These are phyloP conservation scores for Paradoxurus hermaphroditus DNA, from an alignment of 2,113 vertebrate species.

Conservation along the genomic window DNA sequence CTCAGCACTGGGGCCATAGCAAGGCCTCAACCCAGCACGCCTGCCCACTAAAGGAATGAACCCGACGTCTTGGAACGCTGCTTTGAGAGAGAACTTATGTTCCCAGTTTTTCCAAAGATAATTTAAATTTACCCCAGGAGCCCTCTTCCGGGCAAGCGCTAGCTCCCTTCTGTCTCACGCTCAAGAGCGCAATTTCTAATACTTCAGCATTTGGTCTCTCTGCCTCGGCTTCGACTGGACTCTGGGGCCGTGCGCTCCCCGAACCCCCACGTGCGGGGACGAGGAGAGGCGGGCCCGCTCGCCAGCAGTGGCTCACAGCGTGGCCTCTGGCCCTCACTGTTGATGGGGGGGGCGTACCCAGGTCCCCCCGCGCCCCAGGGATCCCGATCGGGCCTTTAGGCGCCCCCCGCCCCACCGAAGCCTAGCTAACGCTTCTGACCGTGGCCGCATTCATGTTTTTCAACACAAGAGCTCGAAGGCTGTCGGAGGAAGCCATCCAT, in stretches of 20 bases:
- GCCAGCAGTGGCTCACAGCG: neutral
- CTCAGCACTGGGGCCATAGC: accelerated
- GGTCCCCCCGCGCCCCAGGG: neutral
- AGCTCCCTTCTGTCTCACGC: neutral
- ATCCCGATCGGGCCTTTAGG: neutral
- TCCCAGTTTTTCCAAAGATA: neutral
- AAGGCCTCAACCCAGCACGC: accelerated
- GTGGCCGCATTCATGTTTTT: accelerated
- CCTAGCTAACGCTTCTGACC: neutral
- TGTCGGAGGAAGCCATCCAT: neutral
- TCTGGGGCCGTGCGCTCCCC: neutral
- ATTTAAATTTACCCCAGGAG: neutral
- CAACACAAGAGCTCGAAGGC: neutral
- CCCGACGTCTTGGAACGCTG: neutral
- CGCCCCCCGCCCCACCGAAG: neutral
- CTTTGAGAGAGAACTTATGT: neutral
- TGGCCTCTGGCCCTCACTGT: neutral
- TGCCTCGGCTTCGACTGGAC: neutral
- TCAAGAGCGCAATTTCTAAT: neutral
- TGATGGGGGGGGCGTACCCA: neutral
- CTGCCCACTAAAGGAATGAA: neutral
- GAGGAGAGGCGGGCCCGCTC: neutral
- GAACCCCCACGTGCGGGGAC: accelerated
- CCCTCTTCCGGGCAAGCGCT: neutral
- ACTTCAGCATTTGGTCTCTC: neutral